Percentiles rank a stretch among this genome's conserved stretches.
Conservation (phyloP, 2,888 invertebrate species). For the Fabriciana adippe region DNA sequence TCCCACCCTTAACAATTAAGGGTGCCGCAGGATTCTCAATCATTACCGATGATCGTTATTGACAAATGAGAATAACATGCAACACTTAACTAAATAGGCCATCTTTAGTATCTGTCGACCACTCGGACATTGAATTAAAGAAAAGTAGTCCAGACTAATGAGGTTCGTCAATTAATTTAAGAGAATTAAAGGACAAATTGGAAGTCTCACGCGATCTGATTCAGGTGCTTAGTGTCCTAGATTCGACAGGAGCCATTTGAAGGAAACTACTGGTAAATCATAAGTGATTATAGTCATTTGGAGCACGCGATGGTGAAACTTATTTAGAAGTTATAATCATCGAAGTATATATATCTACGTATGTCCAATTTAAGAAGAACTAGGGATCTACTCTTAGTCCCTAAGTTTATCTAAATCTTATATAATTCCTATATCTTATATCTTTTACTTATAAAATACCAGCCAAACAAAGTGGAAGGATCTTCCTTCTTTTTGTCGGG, state of each 20-base stretch:
- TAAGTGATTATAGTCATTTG: constrained; percentile 29
- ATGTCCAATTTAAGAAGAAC: too few species aligned
- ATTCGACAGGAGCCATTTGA: constrained; percentile 29
- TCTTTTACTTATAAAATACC: too few species aligned
- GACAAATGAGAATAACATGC: constrained; percentile 7
- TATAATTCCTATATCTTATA: too few species aligned
- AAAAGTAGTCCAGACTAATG: constrained; percentile 68
- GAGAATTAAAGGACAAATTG: constrained; percentile 68
- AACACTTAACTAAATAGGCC: constrained; percentile 32
- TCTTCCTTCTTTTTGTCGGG: too few species aligned
- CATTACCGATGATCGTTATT: background rate
- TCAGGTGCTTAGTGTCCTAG: constrained; percentile 52
- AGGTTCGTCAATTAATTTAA: constrained; percentile 72
- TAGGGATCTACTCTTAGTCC: too few species aligned
- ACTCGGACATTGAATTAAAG: constrained; percentile 45
- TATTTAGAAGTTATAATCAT: constrained; percentile 8
- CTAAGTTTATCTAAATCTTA: too few species aligned
- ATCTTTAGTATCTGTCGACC: constrained; percentile 37
- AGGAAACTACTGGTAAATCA: constrained; percentile 25
- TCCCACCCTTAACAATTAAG: background rate
- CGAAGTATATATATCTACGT: too few species aligned
- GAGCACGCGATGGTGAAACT: constrained; percentile 31
- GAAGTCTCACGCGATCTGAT: constrained; percentile 64
- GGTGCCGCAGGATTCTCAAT: background rate
- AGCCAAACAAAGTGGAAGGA: too few species aligned